Base-by-base conservation (phyloP, 2,113 vertebrate species). In the Salvator merianae region DNA sequence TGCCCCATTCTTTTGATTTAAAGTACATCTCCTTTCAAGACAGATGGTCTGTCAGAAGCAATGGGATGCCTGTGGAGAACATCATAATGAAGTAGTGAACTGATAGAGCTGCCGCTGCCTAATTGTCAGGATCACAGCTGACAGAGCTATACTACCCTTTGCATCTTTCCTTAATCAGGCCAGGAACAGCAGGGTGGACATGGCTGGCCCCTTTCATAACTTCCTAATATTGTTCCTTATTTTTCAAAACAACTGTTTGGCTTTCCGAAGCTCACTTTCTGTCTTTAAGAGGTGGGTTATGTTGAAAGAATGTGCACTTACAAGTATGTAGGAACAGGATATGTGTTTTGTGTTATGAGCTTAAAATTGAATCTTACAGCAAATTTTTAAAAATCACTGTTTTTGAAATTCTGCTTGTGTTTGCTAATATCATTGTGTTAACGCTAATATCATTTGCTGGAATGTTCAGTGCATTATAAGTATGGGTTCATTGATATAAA, bases 271-370 rank as follows among this genome's bases (percentile, higher is more conserved):
- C 85, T 91, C 96, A 7, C 94, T 97, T 43, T 87, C 95, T 63
- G 90, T 96, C 88, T 96, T 96, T 62, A 96, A 97, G 94, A 97
- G 98, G 98, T 99, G 93, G 87, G 97, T 93, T 83, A 55, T 40
- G 2, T 59, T 30, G 69, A 66, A 79, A 82, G 6, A 20, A 20
- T 59, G 18, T 59, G 18, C 18, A 20, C 14, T 59, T 59, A 59
- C 4, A 2, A 20, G 55, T 59, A 20, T 59, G 55, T 59, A 20
- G n/a, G 20, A 59, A 59, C 20, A 59, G 55, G 20, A 59, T 20
- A 53, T 40, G 85, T 68, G 66, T 78, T 43, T 22, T 77, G 38
- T 1, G 63, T 59, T 69, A 24, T 38, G 63, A 78, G n/a, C 50
- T 59, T 77, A 86, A 81, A 82, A 88, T 26, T 38, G 40, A 34